Evolutionary conservation across 2,888 invertebrate species (phyloP), one percentile per base, ranked within the genome.

Genomic region (Tenthredo mesomela): DNA sequence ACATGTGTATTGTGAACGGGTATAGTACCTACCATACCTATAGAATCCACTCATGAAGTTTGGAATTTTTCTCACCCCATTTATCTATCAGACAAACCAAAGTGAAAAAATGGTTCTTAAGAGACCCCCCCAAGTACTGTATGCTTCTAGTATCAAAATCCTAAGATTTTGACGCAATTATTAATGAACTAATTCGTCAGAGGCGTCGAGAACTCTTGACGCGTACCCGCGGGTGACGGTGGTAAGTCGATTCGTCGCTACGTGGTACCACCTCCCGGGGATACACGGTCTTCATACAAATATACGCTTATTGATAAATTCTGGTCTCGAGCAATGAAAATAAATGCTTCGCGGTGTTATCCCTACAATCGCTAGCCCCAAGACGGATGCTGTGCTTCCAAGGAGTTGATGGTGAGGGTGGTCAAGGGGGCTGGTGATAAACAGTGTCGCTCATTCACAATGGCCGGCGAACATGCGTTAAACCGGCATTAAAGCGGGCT

Each of bases 381-480:
- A 91, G 92, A 92, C 90, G 92, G 92, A 93, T 92, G 91, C 90
- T 89, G 88, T 88, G 88, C 85, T 86, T 89, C 90, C 89, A 89
- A 87, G 88, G 89, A 88, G 89, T 88, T 86, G 90, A 87, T 85
- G 86, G 84, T 84, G 88, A 89, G 84, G 86, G 87, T 87, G 88
- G 89, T 88, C 88, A 67, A 85, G 84, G 86, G 85, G 88, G 87
- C 90, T 92, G 91, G 92, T 93, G 93, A 93, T 93, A 93, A 93
- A 93, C 93, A 93, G 93, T 93, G 93, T 92, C 93, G 93, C 93
- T 93, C 93, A 92, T 92, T 92, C 93, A 93, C 93, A 93, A 93
- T 92, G 92, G 92, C 91, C 92, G 88, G 90, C 88, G 91, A 93
- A 93, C 93, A 93, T 91, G 93, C 93, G 92, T 93, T 93, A 93